Evolutionary conservation across 2,888 invertebrate species (phyloP).

Genomic region (Diarsia rubi): DNA sequence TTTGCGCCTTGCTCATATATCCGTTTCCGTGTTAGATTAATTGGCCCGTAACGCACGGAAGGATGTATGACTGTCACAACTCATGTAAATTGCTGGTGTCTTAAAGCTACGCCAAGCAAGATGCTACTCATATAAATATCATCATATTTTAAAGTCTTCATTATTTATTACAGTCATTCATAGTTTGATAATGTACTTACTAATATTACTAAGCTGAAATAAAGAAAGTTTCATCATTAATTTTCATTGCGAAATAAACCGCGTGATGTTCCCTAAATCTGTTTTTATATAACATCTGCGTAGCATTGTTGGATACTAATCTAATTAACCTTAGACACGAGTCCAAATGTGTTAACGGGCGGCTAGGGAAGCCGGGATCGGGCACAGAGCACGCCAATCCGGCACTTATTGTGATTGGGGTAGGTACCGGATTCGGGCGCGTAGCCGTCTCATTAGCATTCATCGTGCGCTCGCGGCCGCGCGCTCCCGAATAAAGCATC

Average conservation of each 20-base stretch:
- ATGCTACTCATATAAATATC: conserved; percentile 40
- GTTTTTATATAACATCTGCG: conserved; percentile 81
- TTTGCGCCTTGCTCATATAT: conserved; percentile 86
- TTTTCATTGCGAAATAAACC: conserved; percentile 59
- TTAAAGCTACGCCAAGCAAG: conserved; percentile 56
- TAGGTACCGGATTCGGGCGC: conserved; percentile 79
- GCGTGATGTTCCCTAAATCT: conserved; percentile 70
- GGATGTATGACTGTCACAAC: conserved; percentile 88
- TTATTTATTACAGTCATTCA: conserved; percentile 8
- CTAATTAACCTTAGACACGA: conserved; percentile 90
- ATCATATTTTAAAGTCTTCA: conserved; percentile 40
- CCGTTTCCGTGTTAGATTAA: conserved; percentile 90
- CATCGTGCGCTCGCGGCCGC: conserved; percentile 89
- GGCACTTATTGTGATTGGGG: conserved; percentile 72
- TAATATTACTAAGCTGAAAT: conserved; percentile 1
- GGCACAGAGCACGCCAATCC: conserved; percentile 70
- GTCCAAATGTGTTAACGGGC: conserved; percentile 90
- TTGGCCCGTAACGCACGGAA: conserved; percentile 88
- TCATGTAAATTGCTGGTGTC: conserved; percentile 86
- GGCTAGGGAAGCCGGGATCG: conserved; percentile 79
- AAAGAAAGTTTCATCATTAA: conserved; percentile 40
- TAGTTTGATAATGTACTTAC: background rate
- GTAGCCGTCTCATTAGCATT: conserved; percentile 87
- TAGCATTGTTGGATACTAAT: conserved; percentile 87
- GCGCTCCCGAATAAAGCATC: conserved; percentile 89